Evolutionary conservation across 2,888 invertebrate species (phyloP), one percentile per base, ranked within the genome.

Genomic region (Cremastinae sp.): DNA sequence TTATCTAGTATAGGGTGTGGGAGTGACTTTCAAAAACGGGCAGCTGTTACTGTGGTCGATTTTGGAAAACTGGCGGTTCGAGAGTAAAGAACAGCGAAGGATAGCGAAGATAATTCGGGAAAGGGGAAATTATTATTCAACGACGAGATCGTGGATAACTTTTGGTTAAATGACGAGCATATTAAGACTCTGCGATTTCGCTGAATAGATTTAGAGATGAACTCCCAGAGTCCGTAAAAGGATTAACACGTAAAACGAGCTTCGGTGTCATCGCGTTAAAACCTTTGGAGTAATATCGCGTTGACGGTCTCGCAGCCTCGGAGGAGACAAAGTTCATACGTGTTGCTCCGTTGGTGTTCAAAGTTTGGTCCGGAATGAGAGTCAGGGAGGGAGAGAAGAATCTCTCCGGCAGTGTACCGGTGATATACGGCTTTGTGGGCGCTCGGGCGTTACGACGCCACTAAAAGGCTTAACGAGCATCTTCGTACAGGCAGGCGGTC

Each of bases 381-480:
- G 34, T 22, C 4, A 18, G 51, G 18, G 36, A 54, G 54, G 28
- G 41, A 53, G 12, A 43, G 14, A 12, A 75, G 65, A 61, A 59
- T 51, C 58, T 43, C 51, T 36, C 51, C 56, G 22, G 62, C 78
- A 83, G 69, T 68, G 56, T 62, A 73, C 69, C 56, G 82, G 86
- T 88, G 88, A 88, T 88, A 85, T 88, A 88, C 84, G 85, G 82
- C 85, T 85, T 84, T 84, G 84, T 82, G 86, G 84, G 83, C 82
- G 84, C 84, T 85, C 82, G 84, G 75, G 84, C 86, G 87, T 86
- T 88, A 87, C 85, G 84, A 70, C 83, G 85, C 80, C 86, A 85
- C 85, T 88, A 88, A 89, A 89, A 87, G 88, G 87, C 88, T 89
- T 89, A 89, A 89, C 88, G 88, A 89, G 87, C 87, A 88, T 88